phyloP scores from a whole-genome alignment of 2,113 vertebrate genomes.

The Natator depressus region DNA sequence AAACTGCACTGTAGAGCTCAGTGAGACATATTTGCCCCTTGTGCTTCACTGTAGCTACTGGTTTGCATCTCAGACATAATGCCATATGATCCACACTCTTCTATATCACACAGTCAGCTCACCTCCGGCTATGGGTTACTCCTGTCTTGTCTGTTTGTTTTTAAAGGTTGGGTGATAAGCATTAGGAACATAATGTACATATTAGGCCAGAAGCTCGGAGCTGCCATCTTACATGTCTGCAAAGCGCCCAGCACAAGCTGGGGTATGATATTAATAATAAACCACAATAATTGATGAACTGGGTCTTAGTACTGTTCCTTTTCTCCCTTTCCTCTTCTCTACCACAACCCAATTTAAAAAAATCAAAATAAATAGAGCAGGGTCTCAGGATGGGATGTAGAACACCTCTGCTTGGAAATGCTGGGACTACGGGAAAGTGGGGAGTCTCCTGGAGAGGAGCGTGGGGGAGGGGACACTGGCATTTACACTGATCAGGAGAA shows the following conservation, averaged over 20 bases:
- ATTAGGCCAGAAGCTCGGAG: neutral
- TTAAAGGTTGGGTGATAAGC: neutral
- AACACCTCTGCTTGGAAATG: constrained; percentile 56
- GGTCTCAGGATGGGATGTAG: constrained; percentile 29
- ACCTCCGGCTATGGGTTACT: neutral
- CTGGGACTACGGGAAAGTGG: constrained; percentile 8
- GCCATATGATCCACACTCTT: neutral
- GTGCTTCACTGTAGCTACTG: neutral
- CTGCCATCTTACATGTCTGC: neutral
- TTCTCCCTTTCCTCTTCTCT: constrained; percentile 8
- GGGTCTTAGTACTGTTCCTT: neutral
- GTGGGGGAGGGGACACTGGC: constrained; percentile 70
- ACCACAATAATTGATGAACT: rapidly evolving
- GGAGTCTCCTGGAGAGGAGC: constrained; percentile 8
- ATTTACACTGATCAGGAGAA: constrained; percentile 66
- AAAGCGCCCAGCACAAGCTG: neutral
- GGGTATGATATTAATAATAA: neutral
- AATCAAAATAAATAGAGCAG: constrained; percentile 50
- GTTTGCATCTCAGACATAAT: neutral
- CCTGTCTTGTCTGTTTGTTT: neutral
- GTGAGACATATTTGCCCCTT: neutral
- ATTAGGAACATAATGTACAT: neutral
- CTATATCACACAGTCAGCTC: neutral
- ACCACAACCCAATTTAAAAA: constrained; percentile 18
- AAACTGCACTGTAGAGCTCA: neutral